Conservation (phyloP, 2,888 invertebrate species). For the Apocheima hispidaria region DNA sequence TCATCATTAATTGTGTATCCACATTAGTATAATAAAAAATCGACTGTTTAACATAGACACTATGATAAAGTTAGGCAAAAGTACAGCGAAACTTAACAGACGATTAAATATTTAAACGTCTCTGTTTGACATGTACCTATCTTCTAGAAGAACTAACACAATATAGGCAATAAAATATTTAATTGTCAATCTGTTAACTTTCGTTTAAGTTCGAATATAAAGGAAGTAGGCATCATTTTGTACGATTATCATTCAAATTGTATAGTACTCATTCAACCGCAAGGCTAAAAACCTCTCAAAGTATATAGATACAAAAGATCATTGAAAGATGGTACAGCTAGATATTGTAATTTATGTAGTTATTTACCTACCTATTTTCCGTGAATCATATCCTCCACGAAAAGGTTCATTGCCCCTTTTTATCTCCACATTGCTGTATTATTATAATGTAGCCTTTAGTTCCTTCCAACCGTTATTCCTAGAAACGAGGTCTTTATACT, state of each 20-base stretch:
- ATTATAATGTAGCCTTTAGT: slow-evolving; percentile 28
- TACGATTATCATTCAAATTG: not conserved
- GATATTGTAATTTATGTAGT: not conserved
- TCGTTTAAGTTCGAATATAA: not conserved
- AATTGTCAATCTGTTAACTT: too few relatives aligned
- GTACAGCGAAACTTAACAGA: too few relatives aligned
- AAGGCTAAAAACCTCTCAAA: not conserved
- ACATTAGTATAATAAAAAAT: too few relatives aligned
- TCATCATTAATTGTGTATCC: too few relatives aligned
- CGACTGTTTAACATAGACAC: too few relatives aligned
- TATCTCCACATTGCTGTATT: slow-evolving; percentile 15
- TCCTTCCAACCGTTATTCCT: slow-evolving; percentile 33
- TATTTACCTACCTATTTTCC: not conserved
- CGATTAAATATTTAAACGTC: too few relatives aligned
- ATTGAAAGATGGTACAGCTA: not conserved
- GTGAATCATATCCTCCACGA: slow-evolving; percentile 12
- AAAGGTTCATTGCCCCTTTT: slow-evolving; percentile 18
- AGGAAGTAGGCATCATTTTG: not conserved
- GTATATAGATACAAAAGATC: not conserved
- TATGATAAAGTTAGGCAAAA: too few relatives aligned
- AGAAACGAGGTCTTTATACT: slow-evolving; percentile 20
- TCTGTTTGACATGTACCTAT: too few relatives aligned
- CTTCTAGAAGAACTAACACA: too few relatives aligned
- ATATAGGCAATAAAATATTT: not conserved
- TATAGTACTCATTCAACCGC: not conserved